These are phyloP conservation scores for Drosophila bocqueti DNA, from an alignment of 1,140 invertebrate genomes.

Conservation along the genomic window DNA sequence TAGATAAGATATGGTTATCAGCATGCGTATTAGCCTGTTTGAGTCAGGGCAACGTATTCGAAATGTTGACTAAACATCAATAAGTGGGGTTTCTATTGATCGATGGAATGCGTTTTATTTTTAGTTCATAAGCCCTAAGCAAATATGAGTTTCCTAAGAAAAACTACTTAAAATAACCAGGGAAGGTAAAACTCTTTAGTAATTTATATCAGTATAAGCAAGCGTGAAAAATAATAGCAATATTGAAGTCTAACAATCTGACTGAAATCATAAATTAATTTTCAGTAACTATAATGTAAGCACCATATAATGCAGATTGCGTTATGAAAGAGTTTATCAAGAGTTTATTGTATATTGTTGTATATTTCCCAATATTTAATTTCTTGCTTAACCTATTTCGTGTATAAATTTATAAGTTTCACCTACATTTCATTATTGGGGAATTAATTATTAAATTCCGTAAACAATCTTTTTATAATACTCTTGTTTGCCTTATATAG, in stretches of 20 bases:
- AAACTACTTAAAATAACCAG: background rate
- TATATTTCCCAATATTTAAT: too few relatives aligned
- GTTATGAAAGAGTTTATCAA: background rate
- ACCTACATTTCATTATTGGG: background rate
- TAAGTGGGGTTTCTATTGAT: background rate
- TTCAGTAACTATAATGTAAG: background rate
- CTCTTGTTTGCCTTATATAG: background rate
- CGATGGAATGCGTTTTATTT: background rate
- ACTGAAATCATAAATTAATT: background rate
- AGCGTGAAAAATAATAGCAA: background rate
- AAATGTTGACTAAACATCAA: conserved; percentile 25
- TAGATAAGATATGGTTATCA: conserved; percentile 46
- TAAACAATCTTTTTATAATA: background rate
- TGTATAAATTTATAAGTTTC: background rate
- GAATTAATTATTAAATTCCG: background rate
- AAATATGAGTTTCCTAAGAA: background rate
- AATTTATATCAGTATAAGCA: background rate
- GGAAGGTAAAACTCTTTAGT: background rate
- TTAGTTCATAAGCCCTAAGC: background rate
- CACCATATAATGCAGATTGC: background rate
- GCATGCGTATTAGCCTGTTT: conserved; percentile 6
- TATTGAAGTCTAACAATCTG: background rate
- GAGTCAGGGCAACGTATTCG: conserved; percentile 24
- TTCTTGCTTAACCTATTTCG: background rate
- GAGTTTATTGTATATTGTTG: too few relatives aligned